Evolutionary conservation across 2,888 invertebrate genomes (phyloP).

Genomic region (Leucania comma): DNA sequence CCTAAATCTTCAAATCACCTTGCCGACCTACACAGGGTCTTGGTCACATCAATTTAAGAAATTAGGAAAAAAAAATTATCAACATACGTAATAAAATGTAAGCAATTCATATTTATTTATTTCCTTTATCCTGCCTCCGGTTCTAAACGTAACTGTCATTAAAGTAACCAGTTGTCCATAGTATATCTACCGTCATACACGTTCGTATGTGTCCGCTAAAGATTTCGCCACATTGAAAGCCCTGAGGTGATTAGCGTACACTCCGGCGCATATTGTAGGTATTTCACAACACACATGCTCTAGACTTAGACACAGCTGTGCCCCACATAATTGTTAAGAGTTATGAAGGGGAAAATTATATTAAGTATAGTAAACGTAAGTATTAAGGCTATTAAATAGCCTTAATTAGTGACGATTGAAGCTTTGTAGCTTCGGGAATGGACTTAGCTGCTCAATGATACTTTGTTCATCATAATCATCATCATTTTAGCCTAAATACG

Average conservation of each 20-base stretch:
- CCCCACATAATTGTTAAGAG: constrained; percentile 39
- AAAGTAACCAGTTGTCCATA: neutral
- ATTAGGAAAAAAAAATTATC: too few species aligned
- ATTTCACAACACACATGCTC: constrained; percentile 37
- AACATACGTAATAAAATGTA: neutral
- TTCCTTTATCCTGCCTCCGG: neutral
- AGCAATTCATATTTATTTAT: neutral
- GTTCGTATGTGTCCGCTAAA: constrained; percentile 9
- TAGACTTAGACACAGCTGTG: constrained; percentile 52
- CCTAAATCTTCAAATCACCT: too few species aligned
- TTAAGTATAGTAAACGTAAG: neutral
- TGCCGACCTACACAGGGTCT: too few species aligned
- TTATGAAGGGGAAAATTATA: constrained; percentile 17
- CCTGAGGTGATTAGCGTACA: constrained; percentile 44
- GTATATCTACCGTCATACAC: neutral
- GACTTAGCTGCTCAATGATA: neutral
- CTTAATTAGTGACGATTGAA: neutral
- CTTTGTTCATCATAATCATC: too few species aligned
- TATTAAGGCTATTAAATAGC: neutral
- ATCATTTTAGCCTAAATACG: too few species aligned
- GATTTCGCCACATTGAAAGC: constrained; percentile 42
- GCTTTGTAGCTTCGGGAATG: too few species aligned
- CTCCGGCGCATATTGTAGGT: constrained; percentile 34
- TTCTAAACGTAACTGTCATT: neutral
- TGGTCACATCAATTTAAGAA: too few species aligned